These are phyloP conservation scores for Trachops cirrhosus DNA, from an alignment of 2,797 vertebrate genomes.

Conservation along the genomic window DNA sequence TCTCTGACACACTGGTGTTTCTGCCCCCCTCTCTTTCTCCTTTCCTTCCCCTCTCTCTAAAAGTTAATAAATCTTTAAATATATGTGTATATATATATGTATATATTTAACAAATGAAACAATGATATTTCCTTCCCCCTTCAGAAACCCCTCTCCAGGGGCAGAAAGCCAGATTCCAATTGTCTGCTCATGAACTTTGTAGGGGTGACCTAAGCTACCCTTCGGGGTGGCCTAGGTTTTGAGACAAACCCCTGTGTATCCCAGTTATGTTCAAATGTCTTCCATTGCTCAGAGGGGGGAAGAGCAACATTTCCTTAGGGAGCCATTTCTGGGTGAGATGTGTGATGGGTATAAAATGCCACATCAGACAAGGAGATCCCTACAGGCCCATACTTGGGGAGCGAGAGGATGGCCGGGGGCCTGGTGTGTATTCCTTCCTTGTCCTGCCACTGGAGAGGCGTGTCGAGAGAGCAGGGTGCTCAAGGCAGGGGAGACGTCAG, in stretches of 20 bases:
- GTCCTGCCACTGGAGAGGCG: background rate
- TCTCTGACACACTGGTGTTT: too few relatives aligned
- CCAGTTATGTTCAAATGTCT: background rate
- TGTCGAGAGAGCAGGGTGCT: background rate
- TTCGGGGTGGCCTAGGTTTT: background rate
- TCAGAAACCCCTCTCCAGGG: background rate
- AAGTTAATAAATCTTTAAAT: too few relatives aligned
- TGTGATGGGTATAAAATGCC: background rate
- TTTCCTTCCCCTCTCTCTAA: too few relatives aligned
- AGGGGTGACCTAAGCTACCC: background rate
- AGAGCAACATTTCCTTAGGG: background rate
- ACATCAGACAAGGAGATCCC: background rate
- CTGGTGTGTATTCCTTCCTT: background rate
- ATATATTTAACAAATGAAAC: background rate
- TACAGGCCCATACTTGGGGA: rapidly evolving
- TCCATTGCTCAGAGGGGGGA: background rate
- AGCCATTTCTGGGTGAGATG: background rate
- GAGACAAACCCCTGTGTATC: background rate
- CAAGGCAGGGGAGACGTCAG: background rate
- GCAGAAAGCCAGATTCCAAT: background rate
- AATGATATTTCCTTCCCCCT: background rate
- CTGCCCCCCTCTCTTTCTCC: too few relatives aligned
- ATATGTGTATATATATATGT: background rate
- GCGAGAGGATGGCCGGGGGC: background rate
- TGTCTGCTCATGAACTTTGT: background rate